A percentile compares a stretch with the other conserved stretches of the same genome.
These are phyloP conservation scores for Peromyscus attwateri DNA, from an alignment of 2,797 vertebrate species.

Conservation along the genomic window DNA sequence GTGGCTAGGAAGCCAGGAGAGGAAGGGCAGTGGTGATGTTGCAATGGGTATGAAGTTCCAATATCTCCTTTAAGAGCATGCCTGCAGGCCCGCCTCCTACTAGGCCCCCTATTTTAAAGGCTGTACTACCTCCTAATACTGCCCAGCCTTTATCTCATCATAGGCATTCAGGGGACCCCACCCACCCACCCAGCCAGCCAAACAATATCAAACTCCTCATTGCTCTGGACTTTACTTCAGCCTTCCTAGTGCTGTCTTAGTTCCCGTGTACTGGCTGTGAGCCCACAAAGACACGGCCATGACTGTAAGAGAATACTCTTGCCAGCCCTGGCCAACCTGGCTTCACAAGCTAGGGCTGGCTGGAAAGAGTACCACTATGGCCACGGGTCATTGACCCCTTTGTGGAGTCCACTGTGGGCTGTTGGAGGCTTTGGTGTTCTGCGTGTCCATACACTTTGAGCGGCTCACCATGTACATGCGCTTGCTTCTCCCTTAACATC, in stretches of 20 bases:
- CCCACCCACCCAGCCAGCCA: neutral
- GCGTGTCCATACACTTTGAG: neutral
- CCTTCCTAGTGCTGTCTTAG: neutral
- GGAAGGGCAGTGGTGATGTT: neutral
- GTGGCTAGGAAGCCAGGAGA: neutral
- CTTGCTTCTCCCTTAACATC: neutral
- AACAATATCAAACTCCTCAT: neutral
- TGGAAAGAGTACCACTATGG: neutral
- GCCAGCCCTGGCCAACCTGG: neutral
- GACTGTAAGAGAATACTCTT: neutral
- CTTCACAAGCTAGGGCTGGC: neutral
- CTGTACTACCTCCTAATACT: neutral
- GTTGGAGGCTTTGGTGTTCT: neutral
- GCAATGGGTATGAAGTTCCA: neutral
- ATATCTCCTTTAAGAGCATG: neutral
- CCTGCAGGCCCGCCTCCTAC: neutral
- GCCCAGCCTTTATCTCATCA: too few relatives aligned
- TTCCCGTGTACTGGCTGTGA: neutral
- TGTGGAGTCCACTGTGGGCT: neutral
- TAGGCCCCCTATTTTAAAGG: neutral
- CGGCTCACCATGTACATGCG: accelerated
- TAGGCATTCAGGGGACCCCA: neutral
- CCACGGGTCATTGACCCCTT: neutral
- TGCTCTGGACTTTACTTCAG: neutral
- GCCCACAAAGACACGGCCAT: neutral